Base-by-base conservation (phyloP, 2,888 invertebrate species). In the Phaonia tiefii region DNA sequence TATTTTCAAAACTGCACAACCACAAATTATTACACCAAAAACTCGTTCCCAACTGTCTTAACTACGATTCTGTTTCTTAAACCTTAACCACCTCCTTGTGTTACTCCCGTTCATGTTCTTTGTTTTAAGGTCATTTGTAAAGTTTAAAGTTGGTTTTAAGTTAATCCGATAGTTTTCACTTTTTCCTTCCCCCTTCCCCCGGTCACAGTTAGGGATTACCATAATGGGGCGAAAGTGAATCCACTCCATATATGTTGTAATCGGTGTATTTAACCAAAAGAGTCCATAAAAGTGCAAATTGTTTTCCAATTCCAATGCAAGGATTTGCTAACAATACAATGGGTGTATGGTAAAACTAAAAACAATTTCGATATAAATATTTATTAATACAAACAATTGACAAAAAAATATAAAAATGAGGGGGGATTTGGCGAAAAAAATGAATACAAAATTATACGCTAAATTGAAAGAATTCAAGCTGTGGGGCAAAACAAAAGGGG, bases 101-200 rank as follows among this genome's bases (percentile, higher is more conserved):
- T 8, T 31, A 31, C 31, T 31, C 3, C 31, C 56, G 39, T 37
- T 11, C 39, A 60, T 11, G 13, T 66, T 71, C 44, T 44, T 5
- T 63, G 69, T 78, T 42, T 15, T 63, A 58, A 22, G 74, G 78
- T 71, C 78, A 51, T 54, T 72, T 49, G 63, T 42, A 63, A 69
- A 74, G 80, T 73, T 76, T 70, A 73, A 22, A 65, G 46, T 49
- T 49, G 39, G 26, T 39, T 44, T 67, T 74, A 67, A 69, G 56
- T 37, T 78, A 81, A 81, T 78, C 81, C 75, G 60, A 72, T 39
- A 54, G 74, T 72, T 78, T 81, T 78, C 78, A 81, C 78, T 75
- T 78, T 75, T 75, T 49, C 37, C 39, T 22, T 39, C 63, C 54
- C 17, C 54, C 0, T 15, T 2, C 58, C 25, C 54, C 17, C 54